These are phyloP conservation scores for Microctenopoma stevenorrisi DNA, from an alignment of 2,797 vertebrate genomes.

Conservation along the genomic window DNA sequence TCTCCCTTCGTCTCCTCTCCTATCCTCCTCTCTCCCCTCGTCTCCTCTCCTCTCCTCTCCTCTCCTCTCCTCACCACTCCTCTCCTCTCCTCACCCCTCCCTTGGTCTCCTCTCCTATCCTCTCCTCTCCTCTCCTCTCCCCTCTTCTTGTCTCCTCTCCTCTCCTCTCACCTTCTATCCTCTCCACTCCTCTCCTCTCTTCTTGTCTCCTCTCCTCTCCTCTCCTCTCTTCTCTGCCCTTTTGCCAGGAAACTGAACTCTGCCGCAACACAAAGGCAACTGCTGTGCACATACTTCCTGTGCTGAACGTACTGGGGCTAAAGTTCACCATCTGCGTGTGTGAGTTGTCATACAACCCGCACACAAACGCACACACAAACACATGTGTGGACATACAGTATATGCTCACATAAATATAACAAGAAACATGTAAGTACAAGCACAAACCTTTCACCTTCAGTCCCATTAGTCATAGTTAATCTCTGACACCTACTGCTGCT, in stretches of 20 bases:
- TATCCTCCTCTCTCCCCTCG: too few relatives aligned
- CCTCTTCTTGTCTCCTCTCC: not conserved
- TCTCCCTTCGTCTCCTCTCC: too few relatives aligned
- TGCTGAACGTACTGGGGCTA: constrained; percentile 51
- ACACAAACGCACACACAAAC: constrained; percentile 38
- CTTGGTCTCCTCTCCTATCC: too few relatives aligned
- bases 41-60: too few relatives aligned
- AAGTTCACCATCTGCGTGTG: constrained; percentile 58
- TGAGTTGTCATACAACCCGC: constrained; percentile 42
- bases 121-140: too few relatives aligned
- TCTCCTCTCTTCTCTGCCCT: constrained; percentile 12
- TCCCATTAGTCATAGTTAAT: constrained; percentile 30
- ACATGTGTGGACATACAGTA: constrained; percentile 3
- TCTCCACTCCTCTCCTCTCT: too few relatives aligned
- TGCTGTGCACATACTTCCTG: constrained; percentile 66
- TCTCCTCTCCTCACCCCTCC: too few relatives aligned
- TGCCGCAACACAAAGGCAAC: constrained; percentile 63
- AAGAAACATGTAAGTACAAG: not conserved
- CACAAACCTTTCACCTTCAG: constrained; percentile 28
- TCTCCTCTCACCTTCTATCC: not conserved
- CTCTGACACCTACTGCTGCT: constrained; percentile 26
- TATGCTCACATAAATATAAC: not conserved
- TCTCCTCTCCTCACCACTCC: too few relatives aligned
- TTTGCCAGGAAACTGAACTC: constrained; percentile 66
- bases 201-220: too few relatives aligned